Conservation (phyloP, 2,888 invertebrate species). For the Acanthacorydalis orientalis region DNA sequence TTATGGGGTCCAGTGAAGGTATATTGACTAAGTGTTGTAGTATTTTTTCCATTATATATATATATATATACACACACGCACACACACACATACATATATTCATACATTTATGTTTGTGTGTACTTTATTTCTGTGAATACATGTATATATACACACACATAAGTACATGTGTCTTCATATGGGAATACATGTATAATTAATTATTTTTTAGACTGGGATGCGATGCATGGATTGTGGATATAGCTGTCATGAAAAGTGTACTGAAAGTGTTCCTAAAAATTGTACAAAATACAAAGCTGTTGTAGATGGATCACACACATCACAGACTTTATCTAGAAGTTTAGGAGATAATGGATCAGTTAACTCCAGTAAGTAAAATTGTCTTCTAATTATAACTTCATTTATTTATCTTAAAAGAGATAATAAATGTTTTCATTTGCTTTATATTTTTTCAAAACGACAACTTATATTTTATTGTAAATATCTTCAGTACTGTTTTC, state of each 20-base stretch:
- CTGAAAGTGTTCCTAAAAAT: conserved; percentile 69
- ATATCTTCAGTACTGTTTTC: no score
- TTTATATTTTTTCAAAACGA: no score
- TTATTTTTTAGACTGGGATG: conserved; percentile 24
- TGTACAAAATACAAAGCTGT: conserved; percentile 63
- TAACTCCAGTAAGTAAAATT: conserved; percentile 38
- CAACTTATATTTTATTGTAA: no score
- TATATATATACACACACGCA: not conserved
- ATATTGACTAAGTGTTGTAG: conserved; percentile 13
- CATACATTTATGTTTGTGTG: no score
- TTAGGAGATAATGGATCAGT: conserved; percentile 53
- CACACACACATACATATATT: not conserved
- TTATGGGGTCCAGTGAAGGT: conserved; percentile 86
- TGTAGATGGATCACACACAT: conserved; percentile 27
- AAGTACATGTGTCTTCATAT: not conserved
- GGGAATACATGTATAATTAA: not conserved
- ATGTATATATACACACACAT: no score
- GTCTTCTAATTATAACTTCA: not conserved
- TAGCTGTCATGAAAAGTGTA: conserved; percentile 90
- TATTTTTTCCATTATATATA: not conserved
- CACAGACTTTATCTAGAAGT: conserved; percentile 38
- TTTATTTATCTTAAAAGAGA: no score
- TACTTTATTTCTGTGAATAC: no score
- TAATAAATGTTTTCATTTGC: no score
- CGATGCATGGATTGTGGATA: conserved; percentile 84